Evolutionary conservation across 2,797 vertebrate species (phyloP), one percentile per base, ranked within the genome.

Genomic region (Alectoris magna): DNA sequence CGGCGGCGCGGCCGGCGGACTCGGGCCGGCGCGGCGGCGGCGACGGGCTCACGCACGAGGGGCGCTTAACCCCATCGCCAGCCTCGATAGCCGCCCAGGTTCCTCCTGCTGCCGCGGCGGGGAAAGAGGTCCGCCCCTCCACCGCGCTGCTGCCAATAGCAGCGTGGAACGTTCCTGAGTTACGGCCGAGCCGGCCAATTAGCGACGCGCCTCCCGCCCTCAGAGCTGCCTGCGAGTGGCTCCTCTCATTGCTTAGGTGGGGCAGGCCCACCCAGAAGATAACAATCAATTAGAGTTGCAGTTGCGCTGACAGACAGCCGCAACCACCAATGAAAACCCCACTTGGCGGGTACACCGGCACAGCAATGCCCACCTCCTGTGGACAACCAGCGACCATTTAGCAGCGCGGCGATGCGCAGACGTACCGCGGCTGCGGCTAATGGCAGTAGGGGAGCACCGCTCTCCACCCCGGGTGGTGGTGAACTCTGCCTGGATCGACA

Each of bases 41-140:
- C 69, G 29, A 70, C 75, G 44, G 75, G 44, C 72, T 94, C 88
- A 81, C 92, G 85, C 96, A 97, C 95, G 95, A 93, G 95, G 96
- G 92, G 91, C 95, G 86, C 96, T 86, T 79, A 97, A 95, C 96
- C 96, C 97, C 97, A 97, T 97, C 96, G 92, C 97, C 96, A 97
- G 94, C 97, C 94, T 93, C 81, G 60, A 91, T 76, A 91, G 96
- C 95, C 95, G 96, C 96, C 97, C 73, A 84, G 94, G 97, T 94
- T 97, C 97, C 97, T 97, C 96, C 97, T 89, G 96, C 97, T 93
- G 97, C 97, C 97, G 95, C 95, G 94, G 97, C 97, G 83, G 92
- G 95, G 73, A 62, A 43, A 93, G 43, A 90, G 90, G 43, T 96
- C 96, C 97, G 78, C 93, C 96, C 83, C 31, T 7, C n/a, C 15